Percentiles rank a stretch among this genome's conserved stretches.
Conservation (phyloP, 2,888 invertebrate genomes). For the Cheilosia vernalis region DNA sequence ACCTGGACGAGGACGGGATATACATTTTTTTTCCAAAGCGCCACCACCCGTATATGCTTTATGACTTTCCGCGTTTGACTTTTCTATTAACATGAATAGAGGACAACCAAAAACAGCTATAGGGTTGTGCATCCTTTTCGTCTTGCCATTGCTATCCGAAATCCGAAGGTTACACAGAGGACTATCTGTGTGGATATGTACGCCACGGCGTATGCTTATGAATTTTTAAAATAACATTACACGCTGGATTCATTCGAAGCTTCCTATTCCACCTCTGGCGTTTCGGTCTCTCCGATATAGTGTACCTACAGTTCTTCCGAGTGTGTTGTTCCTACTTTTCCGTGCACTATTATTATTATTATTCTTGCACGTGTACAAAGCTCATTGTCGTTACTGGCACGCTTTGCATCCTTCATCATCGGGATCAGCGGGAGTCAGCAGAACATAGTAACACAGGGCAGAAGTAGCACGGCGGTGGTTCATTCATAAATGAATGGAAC, state of each 20-base stretch:
- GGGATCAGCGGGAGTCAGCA: slow-evolving; percentile 6
- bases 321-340: neutral
- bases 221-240: slow-evolving; percentile 77
- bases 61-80: slow-evolving; percentile 67
- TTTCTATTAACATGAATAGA: slow-evolving; percentile 65
- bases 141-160: slow-evolving; percentile 35
- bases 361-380: slow-evolving; percentile 39
- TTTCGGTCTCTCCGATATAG: neutral
- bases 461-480: slow-evolving; percentile 37
- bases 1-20: slow-evolving; percentile 4
- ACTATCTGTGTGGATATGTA: slow-evolving; percentile 18
- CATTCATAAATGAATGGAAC: slow-evolving; percentile 68
- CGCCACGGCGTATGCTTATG: slow-evolving; percentile 60
- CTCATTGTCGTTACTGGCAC: slow-evolving; percentile 36
- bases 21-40: neutral
- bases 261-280: neutral
- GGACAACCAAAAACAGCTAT: neutral
- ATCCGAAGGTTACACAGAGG: slow-evolving; percentile 30
- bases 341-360: slow-evolving; percentile 6
- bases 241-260: slow-evolving; percentile 55
- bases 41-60: slow-evolving; percentile 29
- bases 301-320: neutral
- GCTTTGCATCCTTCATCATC: slow-evolving; percentile 35
- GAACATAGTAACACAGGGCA: slow-evolving; percentile 1
- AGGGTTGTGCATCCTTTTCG: slow-evolving; percentile 45